Percentiles rank a stretch among this genome's conserved stretches.
Evolutionary conservation across 2,888 invertebrate genomes (phyloP).

Genomic region (Podotricha telesiphe): DNA sequence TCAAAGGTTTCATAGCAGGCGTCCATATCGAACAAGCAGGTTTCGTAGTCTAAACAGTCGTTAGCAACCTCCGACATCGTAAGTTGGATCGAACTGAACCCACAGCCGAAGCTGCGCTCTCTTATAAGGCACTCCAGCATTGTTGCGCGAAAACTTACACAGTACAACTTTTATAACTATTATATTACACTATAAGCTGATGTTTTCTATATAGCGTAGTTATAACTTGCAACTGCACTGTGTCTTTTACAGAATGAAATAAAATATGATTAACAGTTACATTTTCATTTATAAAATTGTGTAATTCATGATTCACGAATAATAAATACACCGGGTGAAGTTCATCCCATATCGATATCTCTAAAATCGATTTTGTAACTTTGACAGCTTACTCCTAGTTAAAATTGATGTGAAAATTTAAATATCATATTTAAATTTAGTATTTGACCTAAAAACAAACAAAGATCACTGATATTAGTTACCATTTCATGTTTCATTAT

Average conservation of each 20-base stretch:
- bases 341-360: neutral
- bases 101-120: slow-evolving; percentile 58
- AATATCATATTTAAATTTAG: too few species aligned
- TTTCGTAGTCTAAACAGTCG: slow-evolving; percentile 76
- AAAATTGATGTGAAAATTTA: too few species aligned
- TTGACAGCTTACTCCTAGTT: too few species aligned
- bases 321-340: slow-evolving; percentile 7
- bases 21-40: slow-evolving; percentile 89
- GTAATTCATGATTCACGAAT: slow-evolving; percentile 39
- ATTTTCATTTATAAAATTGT: slow-evolving; percentile 43
- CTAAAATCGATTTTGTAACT: neutral
- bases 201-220: neutral
- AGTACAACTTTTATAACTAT: slow-evolving; percentile 18
- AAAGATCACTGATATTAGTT: neutral
- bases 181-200: slow-evolving; percentile 19
- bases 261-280: slow-evolving; percentile 32
- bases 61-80: slow-evolving; percentile 76
- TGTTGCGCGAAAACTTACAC: slow-evolving; percentile 53
- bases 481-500: neutral
- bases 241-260: neutral
- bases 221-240: neutral
- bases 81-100: slow-evolving; percentile 74
- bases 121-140: slow-evolving; percentile 74
- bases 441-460: too few species aligned
- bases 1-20: slow-evolving; percentile 96